These are phyloP conservation scores for Aphis gossypii DNA, from an alignment of 1,140 invertebrate species.

Conservation along the genomic window DNA sequence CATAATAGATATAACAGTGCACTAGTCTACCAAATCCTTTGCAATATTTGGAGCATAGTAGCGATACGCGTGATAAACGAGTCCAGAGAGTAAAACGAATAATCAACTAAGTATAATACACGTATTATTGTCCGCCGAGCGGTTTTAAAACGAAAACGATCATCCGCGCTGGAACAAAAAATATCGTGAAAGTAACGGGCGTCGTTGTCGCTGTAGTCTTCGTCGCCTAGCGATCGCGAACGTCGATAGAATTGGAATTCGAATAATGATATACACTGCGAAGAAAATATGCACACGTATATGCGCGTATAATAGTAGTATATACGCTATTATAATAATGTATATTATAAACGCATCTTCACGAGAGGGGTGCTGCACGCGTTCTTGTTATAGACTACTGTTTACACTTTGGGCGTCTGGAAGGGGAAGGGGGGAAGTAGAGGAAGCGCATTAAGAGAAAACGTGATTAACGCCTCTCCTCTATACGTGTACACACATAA, in stretches of 20 bases:
- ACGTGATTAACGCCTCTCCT: slow-evolving; percentile 54
- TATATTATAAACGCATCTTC: slow-evolving; percentile 14
- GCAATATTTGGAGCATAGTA: no score
- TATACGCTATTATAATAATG: neutral
- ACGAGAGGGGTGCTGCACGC: neutral
- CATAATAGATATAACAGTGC: no score
- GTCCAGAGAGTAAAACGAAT: no score
- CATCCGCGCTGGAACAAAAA: no score
- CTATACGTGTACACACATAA: neutral
- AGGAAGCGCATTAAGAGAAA: slow-evolving; percentile 42
- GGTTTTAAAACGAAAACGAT: neutral
- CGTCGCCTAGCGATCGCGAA: neutral
- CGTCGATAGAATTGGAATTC: slow-evolving; percentile 23
- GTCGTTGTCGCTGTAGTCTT: neutral
- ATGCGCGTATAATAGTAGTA: neutral
- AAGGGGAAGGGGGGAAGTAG: neutral
- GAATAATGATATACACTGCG: neutral
- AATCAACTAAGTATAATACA: no score
- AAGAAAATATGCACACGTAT: neutral
- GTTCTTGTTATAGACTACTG: neutral
- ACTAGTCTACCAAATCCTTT: no score
- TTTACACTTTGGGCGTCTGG: slow-evolving; percentile 1
- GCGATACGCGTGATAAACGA: no score
- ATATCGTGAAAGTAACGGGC: neutral
- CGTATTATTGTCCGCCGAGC: neutral